Evolutionary conservation across 2,888 invertebrate genomes (phyloP).

Genomic region (Drosophila kanekoi): DNA sequence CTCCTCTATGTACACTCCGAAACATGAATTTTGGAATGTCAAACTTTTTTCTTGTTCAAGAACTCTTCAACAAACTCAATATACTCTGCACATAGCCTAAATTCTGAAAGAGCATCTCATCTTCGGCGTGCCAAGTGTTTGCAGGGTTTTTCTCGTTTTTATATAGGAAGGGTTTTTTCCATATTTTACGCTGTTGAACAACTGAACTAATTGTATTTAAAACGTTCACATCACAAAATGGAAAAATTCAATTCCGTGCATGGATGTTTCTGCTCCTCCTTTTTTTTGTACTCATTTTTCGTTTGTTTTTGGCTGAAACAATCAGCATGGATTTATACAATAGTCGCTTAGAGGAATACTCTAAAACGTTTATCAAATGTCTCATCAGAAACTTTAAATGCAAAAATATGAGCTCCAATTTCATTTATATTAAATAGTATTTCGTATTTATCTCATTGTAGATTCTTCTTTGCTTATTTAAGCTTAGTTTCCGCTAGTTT

Average conservation of each 20-base stretch:
- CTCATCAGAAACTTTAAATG: background rate
- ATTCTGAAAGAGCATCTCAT: no score
- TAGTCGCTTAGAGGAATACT: background rate
- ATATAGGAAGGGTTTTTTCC: background rate
- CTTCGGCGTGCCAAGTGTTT: no score
- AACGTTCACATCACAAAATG: slow-evolving; percentile 14
- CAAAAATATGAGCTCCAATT: background rate
- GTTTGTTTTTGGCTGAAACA: background rate
- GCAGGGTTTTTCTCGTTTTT: background rate
- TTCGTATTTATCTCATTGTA: no score
- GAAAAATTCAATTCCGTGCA: background rate
- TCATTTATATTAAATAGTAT: no score
- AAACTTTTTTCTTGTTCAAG: no score
- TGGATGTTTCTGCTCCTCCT: background rate
- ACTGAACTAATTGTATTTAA: slow-evolving; percentile 41
- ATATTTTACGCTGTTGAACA: slow-evolving; percentile 12
- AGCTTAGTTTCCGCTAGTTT: no score
- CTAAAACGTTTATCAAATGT: background rate
- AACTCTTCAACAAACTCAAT: no score
- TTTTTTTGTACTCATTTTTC: background rate
- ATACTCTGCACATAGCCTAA: no score
- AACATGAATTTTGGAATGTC: no score
- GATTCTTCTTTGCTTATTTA: no score
- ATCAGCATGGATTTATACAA: background rate
- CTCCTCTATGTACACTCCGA: no score